Conservation (phyloP, 1,140 invertebrate species). For the Leptinotarsa defecta region DNA sequence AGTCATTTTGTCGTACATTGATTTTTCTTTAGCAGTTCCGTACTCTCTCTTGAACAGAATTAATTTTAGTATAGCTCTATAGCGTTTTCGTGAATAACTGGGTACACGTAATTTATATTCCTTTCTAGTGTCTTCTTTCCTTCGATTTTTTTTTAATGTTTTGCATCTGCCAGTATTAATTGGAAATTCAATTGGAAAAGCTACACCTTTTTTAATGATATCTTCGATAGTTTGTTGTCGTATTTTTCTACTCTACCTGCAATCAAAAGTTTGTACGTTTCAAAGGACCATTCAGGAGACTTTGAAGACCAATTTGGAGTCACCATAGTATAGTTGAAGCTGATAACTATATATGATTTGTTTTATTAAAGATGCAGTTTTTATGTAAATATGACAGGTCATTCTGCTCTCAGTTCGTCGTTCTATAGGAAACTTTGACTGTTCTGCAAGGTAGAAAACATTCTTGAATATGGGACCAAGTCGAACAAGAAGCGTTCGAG, state of each 20-base stretch:
- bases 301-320: conserved; percentile 31
- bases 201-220: conserved; percentile 55
- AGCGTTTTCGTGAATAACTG: conserved; percentile 58
- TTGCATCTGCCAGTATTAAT: conserved; percentile 54
- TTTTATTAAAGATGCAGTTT: too few relatives aligned
- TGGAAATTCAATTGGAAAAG: conserved; percentile 57
- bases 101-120: conserved; percentile 59
- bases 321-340: neutral
- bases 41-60: conserved; percentile 58
- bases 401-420: too few relatives aligned
- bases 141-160: conserved; percentile 50
- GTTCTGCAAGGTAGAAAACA: too few relatives aligned
- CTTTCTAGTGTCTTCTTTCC: conserved; percentile 50
- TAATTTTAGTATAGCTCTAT: conserved; percentile 57
- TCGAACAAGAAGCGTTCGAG: too few relatives aligned
- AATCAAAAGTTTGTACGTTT: conserved; percentile 14
- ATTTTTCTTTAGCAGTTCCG: conserved; percentile 61
- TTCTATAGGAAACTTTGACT: too few relatives aligned
- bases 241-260: neutral
- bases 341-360: too few relatives aligned
- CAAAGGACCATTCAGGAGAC: conserved; percentile 25
- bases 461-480: too few relatives aligned
- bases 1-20: conserved; percentile 62
- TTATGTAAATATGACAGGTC: too few relatives aligned
- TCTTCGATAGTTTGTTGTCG: conserved; percentile 43